phyloP scores from a whole-genome alignment of 2,113 vertebrate species.

The Nyctibius bracteatus region DNA sequence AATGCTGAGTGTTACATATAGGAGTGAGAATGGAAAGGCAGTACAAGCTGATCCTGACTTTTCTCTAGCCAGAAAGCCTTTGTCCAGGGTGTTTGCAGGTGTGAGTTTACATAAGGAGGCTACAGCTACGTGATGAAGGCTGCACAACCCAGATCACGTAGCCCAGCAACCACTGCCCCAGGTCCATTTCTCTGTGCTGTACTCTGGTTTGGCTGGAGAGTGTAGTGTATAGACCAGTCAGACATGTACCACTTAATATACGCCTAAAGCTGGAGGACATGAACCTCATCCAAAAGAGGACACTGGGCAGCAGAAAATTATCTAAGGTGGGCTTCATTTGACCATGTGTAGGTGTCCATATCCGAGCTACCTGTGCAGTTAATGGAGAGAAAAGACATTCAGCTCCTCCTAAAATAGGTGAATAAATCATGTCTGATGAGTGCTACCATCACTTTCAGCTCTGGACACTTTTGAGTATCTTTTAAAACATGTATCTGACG shows the following conservation, averaged over 20 bases:
- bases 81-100: not conserved
- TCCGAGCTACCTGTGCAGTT: not conserved
- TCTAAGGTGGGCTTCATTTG: not conserved
- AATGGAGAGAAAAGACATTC: not conserved
- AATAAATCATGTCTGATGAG: not conserved
- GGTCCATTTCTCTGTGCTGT: not conserved
- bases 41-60: not conserved
- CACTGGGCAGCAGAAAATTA: not conserved
- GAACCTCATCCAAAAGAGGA: not conserved
- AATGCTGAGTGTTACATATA: not conserved
- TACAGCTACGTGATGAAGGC: fast-evolving
- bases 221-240: not conserved
- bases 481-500: not conserved
- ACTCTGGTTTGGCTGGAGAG: not conserved
- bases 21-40: not conserved
- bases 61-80: not conserved
- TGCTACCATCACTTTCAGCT: not conserved
- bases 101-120: not conserved
- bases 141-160: not conserved
- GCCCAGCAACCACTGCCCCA: not conserved
- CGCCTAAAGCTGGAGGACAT: not conserved
- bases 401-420: not conserved
- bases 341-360: not conserved
- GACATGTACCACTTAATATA: not conserved
- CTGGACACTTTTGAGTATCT: not conserved